Conservation (phyloP, 2,113 vertebrate genomes). For the Lethenteron camtschaticum region DNA sequence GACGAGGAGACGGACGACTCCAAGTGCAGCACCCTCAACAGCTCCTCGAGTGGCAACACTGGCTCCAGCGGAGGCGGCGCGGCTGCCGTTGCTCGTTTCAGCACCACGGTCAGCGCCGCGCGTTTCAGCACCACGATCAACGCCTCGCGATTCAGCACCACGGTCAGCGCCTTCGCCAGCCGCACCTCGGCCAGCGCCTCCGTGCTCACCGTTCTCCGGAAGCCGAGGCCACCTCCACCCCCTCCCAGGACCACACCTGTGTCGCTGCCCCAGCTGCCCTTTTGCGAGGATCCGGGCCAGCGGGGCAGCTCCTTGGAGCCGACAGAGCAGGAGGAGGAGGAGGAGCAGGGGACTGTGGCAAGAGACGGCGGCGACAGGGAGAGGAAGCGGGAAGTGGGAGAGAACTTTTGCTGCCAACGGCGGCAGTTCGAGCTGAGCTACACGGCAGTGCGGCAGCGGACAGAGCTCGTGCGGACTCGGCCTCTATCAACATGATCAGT, state of each 20-base stretch:
- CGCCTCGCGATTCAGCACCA: not conserved
- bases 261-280: no score
- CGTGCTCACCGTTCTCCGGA: not conserved
- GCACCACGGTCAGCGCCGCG: not conserved
- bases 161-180: not conserved
- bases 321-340: no score
- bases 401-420: no score
- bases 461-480: no score
- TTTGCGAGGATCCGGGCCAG: no score
- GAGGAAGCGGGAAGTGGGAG: no score
- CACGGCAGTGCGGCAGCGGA: not conserved
- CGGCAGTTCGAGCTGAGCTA: no score
- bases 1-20: slow-evolving; percentile 4
- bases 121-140: not conserved
- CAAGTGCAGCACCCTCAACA: slow-evolving; percentile 5
- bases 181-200: not conserved
- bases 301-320: no score
- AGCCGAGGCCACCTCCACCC: not conserved
- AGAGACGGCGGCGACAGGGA: no score
- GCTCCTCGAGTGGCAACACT: slow-evolving; percentile 2
- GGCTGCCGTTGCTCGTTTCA: not conserved
- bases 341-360: no score
- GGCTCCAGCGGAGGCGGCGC: slow-evolving; percentile 4
- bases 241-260: not conserved
- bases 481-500: no score